Evolutionary conservation across 2,113 vertebrate species (phyloP).

Genomic region (Sisor rabdophorus): DNA sequence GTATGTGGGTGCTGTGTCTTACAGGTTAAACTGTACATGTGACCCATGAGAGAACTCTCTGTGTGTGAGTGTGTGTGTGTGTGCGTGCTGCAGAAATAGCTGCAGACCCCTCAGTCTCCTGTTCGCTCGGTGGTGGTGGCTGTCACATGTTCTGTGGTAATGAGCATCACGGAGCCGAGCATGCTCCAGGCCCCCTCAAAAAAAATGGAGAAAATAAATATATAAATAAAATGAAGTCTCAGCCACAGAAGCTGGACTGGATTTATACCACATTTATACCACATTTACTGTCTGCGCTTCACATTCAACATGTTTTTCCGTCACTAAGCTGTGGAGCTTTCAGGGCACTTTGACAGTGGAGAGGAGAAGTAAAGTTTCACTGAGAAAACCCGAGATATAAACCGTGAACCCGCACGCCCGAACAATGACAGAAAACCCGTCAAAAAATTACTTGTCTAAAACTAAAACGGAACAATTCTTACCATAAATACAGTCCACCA

Average conservation of each 20-base stretch:
- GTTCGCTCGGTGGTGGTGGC: constrained; percentile 21
- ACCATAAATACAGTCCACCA: neutral
- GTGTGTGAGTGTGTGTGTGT: constrained; percentile 12
- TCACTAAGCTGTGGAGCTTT: neutral
- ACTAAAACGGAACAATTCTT: neutral
- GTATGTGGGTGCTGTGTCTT: neutral
- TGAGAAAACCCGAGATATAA: neutral
- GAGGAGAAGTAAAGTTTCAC: neutral
- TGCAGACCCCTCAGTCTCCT: constrained; percentile 2
- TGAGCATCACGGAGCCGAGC: constrained; percentile 25
- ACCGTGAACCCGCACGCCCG: no score
- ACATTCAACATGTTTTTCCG: constrained; percentile 10
- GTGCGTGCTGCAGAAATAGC: constrained; percentile 25
- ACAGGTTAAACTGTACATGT: constrained; percentile 7
- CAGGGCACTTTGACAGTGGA: neutral
- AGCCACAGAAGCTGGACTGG: neutral
- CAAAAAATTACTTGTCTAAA: neutral
- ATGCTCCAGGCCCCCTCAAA: neutral
- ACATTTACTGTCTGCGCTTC: neutral
- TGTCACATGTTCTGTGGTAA: constrained; percentile 33
- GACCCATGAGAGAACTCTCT: neutral
- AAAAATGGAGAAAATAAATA: neutral
- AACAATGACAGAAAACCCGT: neutral
- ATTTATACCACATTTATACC: neutral
- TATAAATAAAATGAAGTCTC: neutral